Conservation (phyloP, 2,888 invertebrate species). For the Dasypogon diadema region DNA sequence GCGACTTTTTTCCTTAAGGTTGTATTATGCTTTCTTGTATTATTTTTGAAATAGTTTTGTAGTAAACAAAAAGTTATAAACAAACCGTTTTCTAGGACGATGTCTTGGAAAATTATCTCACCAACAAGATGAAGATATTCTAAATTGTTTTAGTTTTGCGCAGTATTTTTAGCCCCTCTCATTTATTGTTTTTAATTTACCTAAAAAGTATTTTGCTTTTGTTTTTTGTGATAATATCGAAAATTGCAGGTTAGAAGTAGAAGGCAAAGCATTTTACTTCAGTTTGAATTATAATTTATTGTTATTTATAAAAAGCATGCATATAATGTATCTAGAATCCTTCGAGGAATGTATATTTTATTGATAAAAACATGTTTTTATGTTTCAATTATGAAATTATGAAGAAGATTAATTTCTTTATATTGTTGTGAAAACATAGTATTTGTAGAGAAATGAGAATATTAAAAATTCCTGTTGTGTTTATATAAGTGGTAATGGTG, state of each 20-base stretch:
- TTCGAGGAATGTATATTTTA: neutral
- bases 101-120: neutral
- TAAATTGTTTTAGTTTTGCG: neutral
- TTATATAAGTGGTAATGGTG: too few relatives aligned
- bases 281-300: neutral
- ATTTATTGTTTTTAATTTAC: neutral
- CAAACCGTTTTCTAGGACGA: neutral
- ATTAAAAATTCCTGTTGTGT: too few relatives aligned
- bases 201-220: neutral
- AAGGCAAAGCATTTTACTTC: neutral
- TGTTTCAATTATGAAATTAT: slow-evolving; percentile 10
- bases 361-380: slow-evolving; percentile 4
- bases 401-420: neutral
- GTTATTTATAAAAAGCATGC: neutral
- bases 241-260: neutral
- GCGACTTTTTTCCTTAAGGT: neutral
- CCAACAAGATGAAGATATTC: neutral
- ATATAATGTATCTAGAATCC: neutral
- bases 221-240: slow-evolving; percentile 27
- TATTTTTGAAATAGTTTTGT: neutral
- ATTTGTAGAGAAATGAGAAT: too few relatives aligned
- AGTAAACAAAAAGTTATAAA: neutral
- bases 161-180: neutral
- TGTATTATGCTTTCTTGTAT: neutral
- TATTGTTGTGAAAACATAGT: neutral